Conservation (phyloP, 2,113 vertebrate genomes). For the Rattus rattus region DNA sequence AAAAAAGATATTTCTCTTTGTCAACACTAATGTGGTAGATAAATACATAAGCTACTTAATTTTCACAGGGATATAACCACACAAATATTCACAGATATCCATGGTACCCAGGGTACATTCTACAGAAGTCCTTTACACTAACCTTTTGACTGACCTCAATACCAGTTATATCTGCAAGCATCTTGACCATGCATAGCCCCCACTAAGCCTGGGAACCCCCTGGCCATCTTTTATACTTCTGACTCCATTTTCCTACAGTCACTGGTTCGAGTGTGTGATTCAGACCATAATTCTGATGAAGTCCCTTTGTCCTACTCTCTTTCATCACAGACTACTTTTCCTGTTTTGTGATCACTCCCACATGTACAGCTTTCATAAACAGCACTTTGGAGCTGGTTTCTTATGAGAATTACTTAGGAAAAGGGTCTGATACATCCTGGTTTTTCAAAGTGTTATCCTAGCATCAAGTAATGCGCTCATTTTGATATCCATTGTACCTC, state of each 20-base stretch:
- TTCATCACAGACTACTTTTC: background rate
- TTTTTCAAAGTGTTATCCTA: background rate
- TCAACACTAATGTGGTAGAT: background rate
- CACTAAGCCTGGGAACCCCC: background rate
- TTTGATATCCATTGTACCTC: background rate
- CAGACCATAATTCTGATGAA: background rate
- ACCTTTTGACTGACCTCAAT: background rate
- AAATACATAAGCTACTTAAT: background rate
- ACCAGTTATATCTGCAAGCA: background rate
- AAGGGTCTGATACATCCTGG: background rate
- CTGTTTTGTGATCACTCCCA: background rate
- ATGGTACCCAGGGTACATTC: background rate
- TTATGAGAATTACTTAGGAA: background rate
- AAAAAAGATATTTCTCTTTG: background rate
- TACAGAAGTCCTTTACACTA: background rate
- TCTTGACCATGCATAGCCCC: background rate
- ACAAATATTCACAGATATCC: background rate
- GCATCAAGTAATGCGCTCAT: background rate
- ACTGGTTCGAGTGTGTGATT: background rate
- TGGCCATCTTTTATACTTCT: background rate
- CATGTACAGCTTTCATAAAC: background rate
- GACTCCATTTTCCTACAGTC: background rate
- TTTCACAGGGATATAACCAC: background rate
- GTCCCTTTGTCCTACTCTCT: background rate
- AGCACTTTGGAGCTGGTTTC: background rate